Conservation (phyloP, 2,888 invertebrate genomes). For the Philonicus albiceps region DNA sequence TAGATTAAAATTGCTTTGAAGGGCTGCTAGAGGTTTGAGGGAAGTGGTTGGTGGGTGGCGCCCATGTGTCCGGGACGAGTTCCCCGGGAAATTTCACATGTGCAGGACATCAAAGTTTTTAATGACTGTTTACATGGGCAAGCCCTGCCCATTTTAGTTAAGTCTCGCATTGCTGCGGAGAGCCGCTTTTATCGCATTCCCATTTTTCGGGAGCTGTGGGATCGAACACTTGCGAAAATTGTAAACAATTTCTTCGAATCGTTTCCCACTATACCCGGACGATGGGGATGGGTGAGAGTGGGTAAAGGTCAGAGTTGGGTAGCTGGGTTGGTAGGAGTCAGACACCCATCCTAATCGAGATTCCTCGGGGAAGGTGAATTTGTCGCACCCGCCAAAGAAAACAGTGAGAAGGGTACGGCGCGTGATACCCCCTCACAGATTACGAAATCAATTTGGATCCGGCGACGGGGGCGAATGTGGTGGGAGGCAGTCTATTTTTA, state of each 20-base stretch:
- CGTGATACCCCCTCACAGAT: not conserved
- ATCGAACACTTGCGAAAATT: slow-evolving; percentile 25
- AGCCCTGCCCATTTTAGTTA: slow-evolving; percentile 36
- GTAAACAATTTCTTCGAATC: slow-evolving; percentile 12
- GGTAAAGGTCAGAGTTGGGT: not conserved
- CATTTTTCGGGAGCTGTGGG: not conserved
- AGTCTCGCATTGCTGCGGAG: not conserved
- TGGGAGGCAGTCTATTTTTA: not conserved
- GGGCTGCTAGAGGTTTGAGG: not conserved
- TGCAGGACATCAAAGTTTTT: slow-evolving; percentile 44
- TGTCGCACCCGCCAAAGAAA: not conserved
- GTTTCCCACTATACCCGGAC: not conserved
- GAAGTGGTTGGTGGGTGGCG: not conserved
- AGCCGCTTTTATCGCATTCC: slow-evolving; percentile 10
- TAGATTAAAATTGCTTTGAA: not conserved
- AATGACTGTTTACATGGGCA: slow-evolving; percentile 45
- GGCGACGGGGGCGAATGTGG: not conserved
- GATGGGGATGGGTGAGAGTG: not conserved
- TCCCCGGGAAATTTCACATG: slow-evolving; percentile 32
- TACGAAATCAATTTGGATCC: slow-evolving; percentile 2
- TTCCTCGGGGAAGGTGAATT: not conserved
- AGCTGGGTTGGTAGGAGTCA: not conserved
- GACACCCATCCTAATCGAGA: not conserved
- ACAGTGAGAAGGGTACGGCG: not conserved
- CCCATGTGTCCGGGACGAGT: not conserved